Base-by-base conservation (phyloP, 2,113 vertebrate species). In the Actenoides hombroni region DNA sequence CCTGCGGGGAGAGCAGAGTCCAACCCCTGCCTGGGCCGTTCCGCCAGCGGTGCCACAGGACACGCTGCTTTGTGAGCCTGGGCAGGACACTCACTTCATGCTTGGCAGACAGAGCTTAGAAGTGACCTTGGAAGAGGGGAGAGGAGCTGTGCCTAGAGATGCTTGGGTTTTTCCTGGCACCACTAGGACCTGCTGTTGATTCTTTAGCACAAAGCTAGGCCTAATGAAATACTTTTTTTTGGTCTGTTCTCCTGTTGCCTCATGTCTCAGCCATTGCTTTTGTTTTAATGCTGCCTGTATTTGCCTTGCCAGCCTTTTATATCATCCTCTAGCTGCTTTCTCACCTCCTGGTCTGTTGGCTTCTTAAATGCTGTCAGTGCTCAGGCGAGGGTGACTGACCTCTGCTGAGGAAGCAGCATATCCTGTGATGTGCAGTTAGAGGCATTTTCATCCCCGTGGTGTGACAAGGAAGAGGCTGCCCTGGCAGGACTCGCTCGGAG, bases 1-100 rank as follows among this genome's bases (percentile, higher is more conserved):
- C 35, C 7, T 16, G 16, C 28, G 0, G 0, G 35, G 51, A 33
- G 28, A 42, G 73, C 33, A 24, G 51, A 6, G 7, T 5, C 33
- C 1, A 16, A 25, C 33, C 39, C 11, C 16, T 2, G 7, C 39
- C 77, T 21, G 31, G 0, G 2, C 21, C 3, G 4, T 40, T 61
- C 5, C 1, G 0, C 49, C 0, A 0, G 53, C 44, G 10, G 65
- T 17, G 4, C 24, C 15, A 0, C 16, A 10, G 88, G 35, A 42
- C 15, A 3, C 1, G 2, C 42, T 7, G 69, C 60, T 48, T 10
- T 15, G 26, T 4, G 56, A 33, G 69, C 70, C 35, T 12, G 4
- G 49, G n/a, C 25, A 54, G 53, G 63, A 9, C 0, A 2, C 35
- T 26, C 1, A 2, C 46, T 29, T 28, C 14, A 0, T 10, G 37